A percentile compares a stretch with the other conserved stretches of the same genome.
Evolutionary conservation across 2,888 invertebrate species (phyloP).

Genomic region (Cephalotes varians): DNA sequence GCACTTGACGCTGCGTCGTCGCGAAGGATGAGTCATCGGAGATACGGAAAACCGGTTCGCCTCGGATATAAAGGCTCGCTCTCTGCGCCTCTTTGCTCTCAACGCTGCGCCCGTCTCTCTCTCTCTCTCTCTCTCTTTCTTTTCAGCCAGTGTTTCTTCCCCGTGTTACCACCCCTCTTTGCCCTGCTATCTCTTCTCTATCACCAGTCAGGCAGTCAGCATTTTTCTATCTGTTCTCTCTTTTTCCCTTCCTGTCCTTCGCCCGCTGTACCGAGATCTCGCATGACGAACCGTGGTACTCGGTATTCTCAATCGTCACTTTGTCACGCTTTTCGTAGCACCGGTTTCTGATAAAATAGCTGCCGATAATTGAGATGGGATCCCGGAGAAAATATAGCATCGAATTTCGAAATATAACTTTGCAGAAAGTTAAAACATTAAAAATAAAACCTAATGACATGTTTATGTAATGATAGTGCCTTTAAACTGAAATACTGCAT

Average conservation of each 20-base stretch:
- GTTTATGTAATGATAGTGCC: background rate
- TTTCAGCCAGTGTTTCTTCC: slow-evolving; percentile 55
- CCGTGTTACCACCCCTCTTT: background rate
- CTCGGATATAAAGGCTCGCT: slow-evolving; percentile 71
- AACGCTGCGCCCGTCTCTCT: slow-evolving; percentile 40
- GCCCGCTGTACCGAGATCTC: slow-evolving; percentile 45
- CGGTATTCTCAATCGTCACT: slow-evolving; percentile 77
- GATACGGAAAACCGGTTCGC: slow-evolving; percentile 85
- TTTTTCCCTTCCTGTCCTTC: slow-evolving; percentile 84
- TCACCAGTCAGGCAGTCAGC: slow-evolving; percentile 51
- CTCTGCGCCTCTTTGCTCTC: slow-evolving; percentile 16
- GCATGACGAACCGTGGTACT: slow-evolving; percentile 61
- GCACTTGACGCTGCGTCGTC: slow-evolving; percentile 83
- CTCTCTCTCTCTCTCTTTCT: too few relatives aligned
- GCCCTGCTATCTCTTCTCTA: slow-evolving; percentile 39
- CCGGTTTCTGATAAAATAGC: slow-evolving; percentile 23
- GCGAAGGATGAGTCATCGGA: slow-evolving; percentile 84
- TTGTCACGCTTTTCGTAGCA: slow-evolving; percentile 70
- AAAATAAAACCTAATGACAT: background rate
- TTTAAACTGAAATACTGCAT: background rate
- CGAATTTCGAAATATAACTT: background rate
- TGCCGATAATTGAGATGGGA: background rate
- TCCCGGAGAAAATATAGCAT: background rate
- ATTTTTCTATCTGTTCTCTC: slow-evolving; percentile 52
- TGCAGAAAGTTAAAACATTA: background rate